Evolutionary conservation across 2,113 vertebrate species (phyloP), one percentile per base, ranked within the genome.

Genomic region (Lonchura striata): DNA sequence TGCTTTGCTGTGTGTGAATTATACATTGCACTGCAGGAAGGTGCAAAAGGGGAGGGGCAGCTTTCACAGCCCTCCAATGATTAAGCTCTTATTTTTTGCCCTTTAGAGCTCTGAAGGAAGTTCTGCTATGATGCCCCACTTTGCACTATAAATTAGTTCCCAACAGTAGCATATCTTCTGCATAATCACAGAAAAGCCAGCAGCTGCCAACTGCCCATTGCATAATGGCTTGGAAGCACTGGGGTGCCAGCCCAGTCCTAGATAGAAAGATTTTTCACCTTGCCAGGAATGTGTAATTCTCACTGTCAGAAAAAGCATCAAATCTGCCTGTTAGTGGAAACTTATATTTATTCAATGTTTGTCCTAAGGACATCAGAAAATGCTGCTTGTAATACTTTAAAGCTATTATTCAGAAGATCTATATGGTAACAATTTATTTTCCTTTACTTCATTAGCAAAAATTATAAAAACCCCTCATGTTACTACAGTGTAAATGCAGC

Each of bases 401-500:
- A 52, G 18, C 13, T 52, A 8, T 8, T 66, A 59, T 76, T 69
- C 28, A 79, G 44, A 75, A 71, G 24, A 85, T 57, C 24, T 44
- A 39, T 39, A 21, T 14, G 3, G 13, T 57, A 82, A 71, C 37
- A 4, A 44, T n/a, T 85, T 82, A 15, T 77, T 92, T 91, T 93
- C 6, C 31, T 70, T 74, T 90, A 31, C 3, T 63, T 78, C 16
- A 47, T 79, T 64, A 72, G 10, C 6, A 79, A 87, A 91, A 88
- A 25, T 30, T 12, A 13, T 10, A 5, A 64, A 76, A 70, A 31
- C 0, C 2, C 0, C 4, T 80, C 30, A 11, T n/a, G 7, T 68
- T 64, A 52, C 39, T 82, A 0, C 8, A 57, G 13, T 7, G 10
- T 37, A 70, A 66, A 91, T 57, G 22, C 10, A 91, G 41, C 24